Evolutionary conservation across 2,113 vertebrate species (phyloP).

Genomic region (Onychostoma macrolepis): DNA sequence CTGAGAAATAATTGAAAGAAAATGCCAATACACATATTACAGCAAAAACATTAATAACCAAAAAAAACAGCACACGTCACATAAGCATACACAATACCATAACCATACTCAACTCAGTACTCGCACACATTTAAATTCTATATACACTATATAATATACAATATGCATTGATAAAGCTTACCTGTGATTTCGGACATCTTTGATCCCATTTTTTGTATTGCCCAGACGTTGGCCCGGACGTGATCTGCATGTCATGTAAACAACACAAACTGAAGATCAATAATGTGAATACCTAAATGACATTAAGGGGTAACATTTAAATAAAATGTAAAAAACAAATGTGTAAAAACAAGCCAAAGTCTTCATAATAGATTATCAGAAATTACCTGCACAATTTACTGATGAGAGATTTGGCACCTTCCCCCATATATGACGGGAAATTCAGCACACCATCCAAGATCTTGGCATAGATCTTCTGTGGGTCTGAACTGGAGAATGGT

Average conservation of each 20-base stretch:
- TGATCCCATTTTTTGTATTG: constrained; percentile 82
- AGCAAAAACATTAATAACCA: not conserved
- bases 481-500: constrained; percentile 81
- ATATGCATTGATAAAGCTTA: constrained; percentile 52
- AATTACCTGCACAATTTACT: constrained; percentile 81
- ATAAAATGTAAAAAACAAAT: not conserved
- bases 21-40: not conserved
- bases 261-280: not conserved
- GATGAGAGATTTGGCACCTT: constrained; percentile 79
- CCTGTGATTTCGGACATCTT: constrained; percentile 81
- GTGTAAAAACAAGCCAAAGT: not conserved
- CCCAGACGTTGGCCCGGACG: constrained; percentile 80
- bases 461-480: constrained; percentile 81
- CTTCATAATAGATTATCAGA: no score
- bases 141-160: not conserved
- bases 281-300: not conserved
- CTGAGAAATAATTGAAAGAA: constrained; percentile 54
- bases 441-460: constrained; percentile 79
- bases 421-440: constrained; percentile 76
- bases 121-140: no score
- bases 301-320: no score
- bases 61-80: not conserved
- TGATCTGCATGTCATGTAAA: constrained; percentile 64
- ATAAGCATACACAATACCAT: no score
- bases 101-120: no score